Percentiles rank a stretch among this genome's conserved stretches.
Conservation (phyloP, 2,888 invertebrate species). For the Lithophane leautieri region DNA sequence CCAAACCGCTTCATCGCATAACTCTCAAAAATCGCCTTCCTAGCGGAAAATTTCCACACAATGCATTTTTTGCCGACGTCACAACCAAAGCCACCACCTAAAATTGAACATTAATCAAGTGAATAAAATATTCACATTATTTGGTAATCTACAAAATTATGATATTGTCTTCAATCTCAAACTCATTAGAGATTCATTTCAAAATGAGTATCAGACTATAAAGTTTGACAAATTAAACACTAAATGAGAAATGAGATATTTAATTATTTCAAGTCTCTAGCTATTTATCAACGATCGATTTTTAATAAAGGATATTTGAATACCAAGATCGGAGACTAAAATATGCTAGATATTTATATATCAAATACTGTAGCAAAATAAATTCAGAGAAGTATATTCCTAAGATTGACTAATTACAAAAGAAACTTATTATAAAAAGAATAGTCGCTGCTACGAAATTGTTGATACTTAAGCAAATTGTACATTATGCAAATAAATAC, state of each 20-base stretch:
- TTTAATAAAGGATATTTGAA: slow-evolving; percentile 35
- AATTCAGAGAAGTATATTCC: not conserved
- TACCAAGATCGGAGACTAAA: slow-evolving; percentile 15
- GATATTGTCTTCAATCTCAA: slow-evolving; percentile 49
- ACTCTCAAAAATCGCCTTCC: too few relatives aligned
- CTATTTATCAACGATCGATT: slow-evolving; percentile 69
- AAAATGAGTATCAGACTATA: slow-evolving; percentile 70
- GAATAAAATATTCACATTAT: slow-evolving; percentile 24
- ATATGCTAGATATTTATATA: slow-evolving; percentile 1
- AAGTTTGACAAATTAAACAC: slow-evolving; percentile 75
- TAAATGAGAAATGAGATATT: slow-evolving; percentile 65
- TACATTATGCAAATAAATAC: too few relatives aligned
- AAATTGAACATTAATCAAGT: not conserved
- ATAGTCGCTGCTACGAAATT: not conserved
- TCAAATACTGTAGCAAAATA: not conserved
- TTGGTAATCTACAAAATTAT: slow-evolving; percentile 29
- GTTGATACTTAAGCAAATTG: not conserved
- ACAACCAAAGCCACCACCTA: not conserved
- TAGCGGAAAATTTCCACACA: not conserved
- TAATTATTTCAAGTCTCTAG: slow-evolving; percentile 65
- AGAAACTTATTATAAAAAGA: slow-evolving; percentile 3
- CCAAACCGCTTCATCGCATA: not conserved
- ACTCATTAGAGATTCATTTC: slow-evolving; percentile 71
- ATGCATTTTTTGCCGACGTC: not conserved
- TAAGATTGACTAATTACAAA: not conserved